Base-by-base conservation (phyloP, 2,888 invertebrate genomes). In the Pachycephus smyrnensis region DNA sequence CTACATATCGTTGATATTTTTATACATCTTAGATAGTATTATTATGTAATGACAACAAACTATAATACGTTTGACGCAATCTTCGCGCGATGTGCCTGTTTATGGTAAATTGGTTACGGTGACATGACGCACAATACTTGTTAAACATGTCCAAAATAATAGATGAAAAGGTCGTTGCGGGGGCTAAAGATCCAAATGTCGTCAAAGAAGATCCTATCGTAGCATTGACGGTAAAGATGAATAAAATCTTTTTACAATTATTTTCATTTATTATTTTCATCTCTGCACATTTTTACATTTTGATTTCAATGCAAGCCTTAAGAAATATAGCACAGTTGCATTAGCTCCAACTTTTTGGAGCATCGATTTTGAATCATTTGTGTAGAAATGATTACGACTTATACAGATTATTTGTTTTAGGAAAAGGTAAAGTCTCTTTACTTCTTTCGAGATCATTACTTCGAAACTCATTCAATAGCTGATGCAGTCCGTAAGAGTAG, bases 361-460 rank as follows among this genome's bases (percentile, higher is more conserved):
- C 3, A 71, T 31, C 12, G 31, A 32, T 15, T 68, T 76, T 33
- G 71, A n/a, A 11, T 32, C 33, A 35, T 35, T 35, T 35, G 35
- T 35, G 1, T 69, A n/a, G 4, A 3, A 31, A 31, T 74, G 12
- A 71, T 75, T 37, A 12, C 40, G 31, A 76, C 77, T 76, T 80
- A 77, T 35, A 75, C 76, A 35, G 35, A 33, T 79, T 82, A 75
- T 80, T 85, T 81, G 80, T 93, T 93, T 75, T 91, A 96, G 96
- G 93, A 93, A 85, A 94, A 93, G 83, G 94, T 97, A 0, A 92
- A 94, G 81, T 92, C 93, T 0, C 90, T 97, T 74, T 96, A 95
- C 89, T 87, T 92, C 40, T 97, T 94, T 90, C 93, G 96, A 85
- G 96, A 97, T 91, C 93, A 95, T 87, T 97, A 96, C 91, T 96